phyloP scores from a whole-genome alignment of 2,797 vertebrate genomes.

The Neostethus bicornis region DNA sequence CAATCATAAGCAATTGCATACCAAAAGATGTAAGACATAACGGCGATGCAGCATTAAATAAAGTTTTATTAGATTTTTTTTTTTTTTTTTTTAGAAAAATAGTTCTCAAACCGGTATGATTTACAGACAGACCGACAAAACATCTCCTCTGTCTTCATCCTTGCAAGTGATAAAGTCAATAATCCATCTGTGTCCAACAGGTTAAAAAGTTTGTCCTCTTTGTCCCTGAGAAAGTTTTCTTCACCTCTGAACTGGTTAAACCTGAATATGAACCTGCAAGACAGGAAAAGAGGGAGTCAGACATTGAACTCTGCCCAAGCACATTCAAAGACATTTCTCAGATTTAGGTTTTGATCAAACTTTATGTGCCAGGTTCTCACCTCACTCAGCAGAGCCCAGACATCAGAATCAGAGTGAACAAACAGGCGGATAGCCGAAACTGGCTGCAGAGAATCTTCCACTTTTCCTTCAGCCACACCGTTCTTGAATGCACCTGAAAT shows the following conservation, averaged over 20 bases:
- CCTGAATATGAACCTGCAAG: conserved; percentile 65
- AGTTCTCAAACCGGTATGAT: no score
- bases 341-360: not conserved
- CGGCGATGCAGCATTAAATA: no score
- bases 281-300: conserved; percentile 13
- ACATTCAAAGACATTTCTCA: no score
- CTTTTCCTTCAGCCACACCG: conserved; percentile 56
- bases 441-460: conserved; percentile 45
- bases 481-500: conserved; percentile 64
- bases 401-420: conserved; percentile 58
- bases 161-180: no score
- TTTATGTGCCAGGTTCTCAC: conserved; percentile 28
- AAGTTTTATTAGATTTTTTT: no score
- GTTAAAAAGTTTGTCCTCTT: not conserved
- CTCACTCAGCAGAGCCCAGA: conserved; percentile 76
- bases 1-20: no score
- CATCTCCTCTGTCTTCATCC: no score
- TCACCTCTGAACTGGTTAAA: conserved; percentile 38
- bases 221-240: not conserved
- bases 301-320: not conserved
- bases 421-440: conserved; percentile 66
- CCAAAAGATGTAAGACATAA: no score
- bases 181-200: conserved; percentile 12
- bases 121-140: no score
- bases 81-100: no score